A percentile compares a stretch with the other conserved stretches of the same genome.
These are phyloP conservation scores for Channa maculata DNA, from an alignment of 2,113 vertebrate species.

Conservation along the genomic window DNA sequence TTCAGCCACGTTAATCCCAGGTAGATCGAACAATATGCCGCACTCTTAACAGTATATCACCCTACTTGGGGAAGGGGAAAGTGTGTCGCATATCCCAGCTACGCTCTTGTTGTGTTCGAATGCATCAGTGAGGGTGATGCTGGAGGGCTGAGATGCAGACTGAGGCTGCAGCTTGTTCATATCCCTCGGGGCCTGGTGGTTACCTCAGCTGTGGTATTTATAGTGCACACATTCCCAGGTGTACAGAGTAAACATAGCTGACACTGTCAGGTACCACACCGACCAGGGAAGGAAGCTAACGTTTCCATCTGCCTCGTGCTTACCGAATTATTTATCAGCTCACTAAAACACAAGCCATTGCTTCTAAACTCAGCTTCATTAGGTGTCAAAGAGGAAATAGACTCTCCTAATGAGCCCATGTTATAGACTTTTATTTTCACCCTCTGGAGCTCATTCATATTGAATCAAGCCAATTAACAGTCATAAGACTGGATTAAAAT, in stretches of 20 bases:
- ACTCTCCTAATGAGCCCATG: slow-evolving; percentile 36
- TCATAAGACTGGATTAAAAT: slow-evolving; percentile 58
- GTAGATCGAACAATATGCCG: slow-evolving; percentile 33
- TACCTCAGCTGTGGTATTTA: slow-evolving; percentile 61
- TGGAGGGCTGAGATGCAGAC: neutral
- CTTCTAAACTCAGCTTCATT: slow-evolving; percentile 48
- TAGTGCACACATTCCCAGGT: slow-evolving; percentile 64
- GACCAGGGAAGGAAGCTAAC: slow-evolving; percentile 23
- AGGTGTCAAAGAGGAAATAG: slow-evolving; percentile 48
- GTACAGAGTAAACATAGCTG: slow-evolving; percentile 60
- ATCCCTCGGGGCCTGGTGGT: slow-evolving; percentile 19
- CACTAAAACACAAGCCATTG: slow-evolving; percentile 13
- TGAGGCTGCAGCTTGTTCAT: neutral
- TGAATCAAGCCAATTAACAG: slow-evolving; percentile 61
- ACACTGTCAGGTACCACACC: slow-evolving; percentile 42
- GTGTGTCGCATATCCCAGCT: neutral
- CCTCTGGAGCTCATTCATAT: slow-evolving; percentile 58
- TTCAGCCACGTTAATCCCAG: slow-evolving; percentile 41
- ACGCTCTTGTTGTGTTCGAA: neutral
- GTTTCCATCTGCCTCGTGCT: slow-evolving; percentile 49
- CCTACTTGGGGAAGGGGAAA: too few species aligned
- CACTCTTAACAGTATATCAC: neutral
- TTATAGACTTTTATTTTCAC: slow-evolving; percentile 33
- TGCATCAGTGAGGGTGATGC: slow-evolving; percentile 25
- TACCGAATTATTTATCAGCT: slow-evolving; percentile 51